These are phyloP conservation scores for Acanthosepion pharaonis DNA, from an alignment of 2,888 invertebrate species.

Conservation along the genomic window DNA sequence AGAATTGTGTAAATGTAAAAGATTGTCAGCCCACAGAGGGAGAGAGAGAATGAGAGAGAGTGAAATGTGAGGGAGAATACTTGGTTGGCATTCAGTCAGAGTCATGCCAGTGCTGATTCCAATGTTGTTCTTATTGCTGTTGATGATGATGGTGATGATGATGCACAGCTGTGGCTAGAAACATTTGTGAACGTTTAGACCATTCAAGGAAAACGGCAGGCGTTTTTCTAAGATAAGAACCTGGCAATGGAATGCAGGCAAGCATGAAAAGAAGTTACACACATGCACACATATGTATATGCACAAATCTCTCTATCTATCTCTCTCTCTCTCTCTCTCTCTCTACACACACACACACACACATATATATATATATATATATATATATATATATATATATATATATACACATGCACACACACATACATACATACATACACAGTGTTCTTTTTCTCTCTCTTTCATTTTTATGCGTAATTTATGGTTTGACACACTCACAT, in stretches of 20 bases:
- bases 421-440: too few relatives aligned
- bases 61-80: background rate
- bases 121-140: background rate
- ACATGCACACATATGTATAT: background rate
- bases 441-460: background rate
- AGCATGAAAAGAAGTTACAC: background rate
- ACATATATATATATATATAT: too few relatives aligned
- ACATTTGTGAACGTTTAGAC: background rate
- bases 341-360: too few relatives aligned
- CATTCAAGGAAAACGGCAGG: constrained; percentile 8
- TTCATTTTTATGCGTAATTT: background rate
- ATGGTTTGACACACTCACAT: too few relatives aligned
- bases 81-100: too few relatives aligned
- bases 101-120: background rate
- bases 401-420: too few relatives aligned
- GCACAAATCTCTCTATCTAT: too few relatives aligned
- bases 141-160: background rate
- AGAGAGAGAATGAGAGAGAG: background rate
- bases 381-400: too few relatives aligned
- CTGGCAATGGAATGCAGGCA: background rate
- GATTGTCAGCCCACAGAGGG: background rate
- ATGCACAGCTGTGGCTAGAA: constrained; percentile 6
- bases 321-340: too few relatives aligned
- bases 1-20: background rate
- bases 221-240: constrained; percentile 8